Evolutionary conservation across 2,888 invertebrate genomes (phyloP).

Genomic region (Pollenia amentaria): DNA sequence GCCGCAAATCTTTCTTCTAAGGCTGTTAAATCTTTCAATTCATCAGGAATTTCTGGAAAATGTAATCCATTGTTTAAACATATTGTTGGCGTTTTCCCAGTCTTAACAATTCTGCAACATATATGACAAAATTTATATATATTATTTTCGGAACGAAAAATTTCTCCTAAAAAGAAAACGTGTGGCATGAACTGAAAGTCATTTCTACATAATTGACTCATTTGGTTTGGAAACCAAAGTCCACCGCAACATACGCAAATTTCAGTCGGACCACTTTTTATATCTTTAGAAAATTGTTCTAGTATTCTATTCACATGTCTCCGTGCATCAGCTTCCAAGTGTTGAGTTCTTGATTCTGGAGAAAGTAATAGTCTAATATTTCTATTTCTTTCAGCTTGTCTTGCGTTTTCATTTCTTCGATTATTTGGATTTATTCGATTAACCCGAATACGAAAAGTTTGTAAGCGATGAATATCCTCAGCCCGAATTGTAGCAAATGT

Average conservation of each 20-base stretch:
- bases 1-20: conserved; percentile 26
- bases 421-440: not conserved
- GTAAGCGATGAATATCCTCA: not conserved
- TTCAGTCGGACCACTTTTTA: conserved; percentile 34
- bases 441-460: not conserved
- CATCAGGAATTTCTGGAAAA: conserved; percentile 19
- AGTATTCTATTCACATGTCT: not conserved
- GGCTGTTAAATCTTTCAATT: conserved; percentile 9
- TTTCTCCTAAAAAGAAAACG: not conserved
- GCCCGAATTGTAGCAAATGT: not conserved
- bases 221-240: conserved; percentile 34
- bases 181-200: not conserved
- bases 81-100: not conserved
- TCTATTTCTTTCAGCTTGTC: conserved; percentile 7
- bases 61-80: conserved; percentile 25
- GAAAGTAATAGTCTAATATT: not conserved
- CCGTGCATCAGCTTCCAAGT: not conserved
- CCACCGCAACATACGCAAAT: conserved; percentile 29
- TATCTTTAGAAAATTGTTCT: not conserved
- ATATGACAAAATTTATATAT: conserved; percentile 10
- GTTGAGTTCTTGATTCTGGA: not conserved
- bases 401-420: not conserved
- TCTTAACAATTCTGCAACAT: not conserved
- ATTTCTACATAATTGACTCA: not conserved
- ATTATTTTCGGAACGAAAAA: not conserved